Conservation (phyloP, 2,888 invertebrate genomes). For the Lepetodrilus schrolli region DNA sequence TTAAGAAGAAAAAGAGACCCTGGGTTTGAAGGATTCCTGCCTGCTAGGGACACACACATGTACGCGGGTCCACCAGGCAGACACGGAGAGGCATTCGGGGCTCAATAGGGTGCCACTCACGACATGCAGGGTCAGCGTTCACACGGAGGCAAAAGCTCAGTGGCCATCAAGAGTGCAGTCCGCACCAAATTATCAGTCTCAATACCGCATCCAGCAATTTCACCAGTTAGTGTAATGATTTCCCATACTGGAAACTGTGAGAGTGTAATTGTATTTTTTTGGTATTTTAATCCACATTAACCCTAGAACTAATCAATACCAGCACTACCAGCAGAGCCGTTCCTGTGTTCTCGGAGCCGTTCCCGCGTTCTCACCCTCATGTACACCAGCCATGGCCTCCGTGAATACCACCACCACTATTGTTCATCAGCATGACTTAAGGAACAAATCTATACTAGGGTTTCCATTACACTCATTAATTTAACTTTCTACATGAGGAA, state of each 20-base stretch:
- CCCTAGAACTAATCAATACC: not conserved
- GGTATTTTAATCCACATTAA: slow-evolving; percentile 25
- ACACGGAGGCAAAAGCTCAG: not conserved
- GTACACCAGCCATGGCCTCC: not conserved
- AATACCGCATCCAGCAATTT: slow-evolving; percentile 15
- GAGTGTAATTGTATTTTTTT: slow-evolving; percentile 26
- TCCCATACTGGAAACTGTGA: slow-evolving; percentile 26
- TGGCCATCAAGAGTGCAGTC: slow-evolving; percentile 1
- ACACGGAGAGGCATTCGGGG: too few species aligned
- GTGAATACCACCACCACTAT: not conserved
- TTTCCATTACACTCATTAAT: slow-evolving; percentile 20
- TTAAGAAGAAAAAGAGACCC: not conserved
- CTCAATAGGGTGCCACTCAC: too few species aligned
- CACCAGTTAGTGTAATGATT: slow-evolving; percentile 19
- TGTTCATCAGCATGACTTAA: slow-evolving; percentile 13
- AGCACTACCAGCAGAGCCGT: not conserved
- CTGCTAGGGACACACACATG: not conserved
- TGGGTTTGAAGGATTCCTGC: not conserved
- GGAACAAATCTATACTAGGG: slow-evolving; percentile 21
- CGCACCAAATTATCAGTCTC: slow-evolving; percentile 16
- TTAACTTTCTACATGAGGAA: slow-evolving; percentile 24
- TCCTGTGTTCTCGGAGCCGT: not conserved
- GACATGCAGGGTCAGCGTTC: not conserved
- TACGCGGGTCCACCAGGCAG: not conserved
- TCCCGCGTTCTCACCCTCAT: not conserved